These are phyloP conservation scores for Volucella bombylans DNA, from an alignment of 2,888 invertebrate genomes.

Conservation along the genomic window DNA sequence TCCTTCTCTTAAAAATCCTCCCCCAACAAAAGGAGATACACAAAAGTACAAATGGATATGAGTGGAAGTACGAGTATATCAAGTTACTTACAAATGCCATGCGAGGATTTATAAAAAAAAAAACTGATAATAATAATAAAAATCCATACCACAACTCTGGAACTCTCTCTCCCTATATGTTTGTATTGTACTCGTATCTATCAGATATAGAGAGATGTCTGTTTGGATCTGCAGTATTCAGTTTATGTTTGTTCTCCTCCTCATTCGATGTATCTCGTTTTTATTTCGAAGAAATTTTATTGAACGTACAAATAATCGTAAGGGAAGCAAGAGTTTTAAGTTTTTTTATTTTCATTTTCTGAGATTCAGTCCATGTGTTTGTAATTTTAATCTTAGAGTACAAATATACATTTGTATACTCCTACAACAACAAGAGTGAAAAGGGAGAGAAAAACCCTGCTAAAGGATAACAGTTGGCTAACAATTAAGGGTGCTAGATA, in stretches of 20 bases:
- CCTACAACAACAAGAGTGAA: background rate
- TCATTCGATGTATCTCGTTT: conserved; percentile 39
- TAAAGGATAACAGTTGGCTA: conserved; percentile 69
- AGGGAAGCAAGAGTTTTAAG: conserved; percentile 59
- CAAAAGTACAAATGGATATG: background rate
- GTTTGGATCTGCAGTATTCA: conserved; percentile 19
- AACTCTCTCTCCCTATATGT: conserved; percentile 33
- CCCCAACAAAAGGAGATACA: background rate
- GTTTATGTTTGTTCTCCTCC: conserved; percentile 56
- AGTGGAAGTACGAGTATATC: conserved; percentile 18
- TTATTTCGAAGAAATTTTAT: conserved; percentile 69
- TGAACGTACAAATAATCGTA: conserved; percentile 71
- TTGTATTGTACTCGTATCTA: conserved; percentile 32
- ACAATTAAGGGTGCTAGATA: conserved; percentile 74
- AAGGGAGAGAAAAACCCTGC: conserved; percentile 29
- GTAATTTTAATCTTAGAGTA: conserved; percentile 69
- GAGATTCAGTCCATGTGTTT: conserved; percentile 62
- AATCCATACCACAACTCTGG: conserved; percentile 41
- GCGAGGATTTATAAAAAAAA: conserved; percentile 48
- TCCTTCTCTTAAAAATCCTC: conserved; percentile 7
- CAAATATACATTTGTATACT: conserved; percentile 14
- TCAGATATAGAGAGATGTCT: background rate
- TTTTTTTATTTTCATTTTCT: conserved; percentile 6
- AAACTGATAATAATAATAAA: conserved; percentile 36
- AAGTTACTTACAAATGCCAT: conserved; percentile 53